Evolutionary conservation across 2,113 vertebrate species (phyloP).

Genomic region (Nettapus auritus): DNA sequence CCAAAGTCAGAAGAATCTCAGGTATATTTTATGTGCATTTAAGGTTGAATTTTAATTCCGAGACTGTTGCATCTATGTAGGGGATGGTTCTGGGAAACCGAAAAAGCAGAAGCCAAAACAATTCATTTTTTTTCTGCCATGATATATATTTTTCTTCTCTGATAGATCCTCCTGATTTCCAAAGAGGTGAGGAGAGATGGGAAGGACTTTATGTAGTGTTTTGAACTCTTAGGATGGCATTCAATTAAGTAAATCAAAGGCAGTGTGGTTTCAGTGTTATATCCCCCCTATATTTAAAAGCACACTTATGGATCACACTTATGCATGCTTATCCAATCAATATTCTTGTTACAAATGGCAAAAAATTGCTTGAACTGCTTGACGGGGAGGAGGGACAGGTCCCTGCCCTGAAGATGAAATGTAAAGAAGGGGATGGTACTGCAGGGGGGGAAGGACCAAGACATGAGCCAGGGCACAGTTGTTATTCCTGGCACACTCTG

Average conservation of each 20-base stretch:
- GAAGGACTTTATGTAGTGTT: neutral
- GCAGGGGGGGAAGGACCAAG: neutral
- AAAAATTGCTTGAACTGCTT: neutral
- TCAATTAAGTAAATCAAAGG: neutral
- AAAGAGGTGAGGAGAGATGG: neutral
- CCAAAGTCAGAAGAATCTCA: neutral
- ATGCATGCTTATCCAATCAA: neutral
- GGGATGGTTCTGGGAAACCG: neutral
- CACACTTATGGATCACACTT: too few species aligned
- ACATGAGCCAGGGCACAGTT: constrained; percentile 9
- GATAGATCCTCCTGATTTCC: neutral
- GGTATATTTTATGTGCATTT: neutral
- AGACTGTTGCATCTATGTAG: neutral
- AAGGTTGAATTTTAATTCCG: neutral
- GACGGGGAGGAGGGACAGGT: neutral
- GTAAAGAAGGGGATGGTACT: neutral
- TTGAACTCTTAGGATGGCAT: neutral
- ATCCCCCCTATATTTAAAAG: neutral
- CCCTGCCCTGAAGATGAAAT: constrained; percentile 23
- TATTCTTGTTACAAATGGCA: neutral
- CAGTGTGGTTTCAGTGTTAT: neutral
- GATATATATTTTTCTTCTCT: neutral
- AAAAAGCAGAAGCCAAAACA: neutral
- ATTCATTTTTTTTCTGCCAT: neutral
- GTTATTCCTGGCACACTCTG: constrained; percentile 46